Base-by-base conservation (phyloP, 2,797 vertebrate genomes). In the Prionace glauca region DNA sequence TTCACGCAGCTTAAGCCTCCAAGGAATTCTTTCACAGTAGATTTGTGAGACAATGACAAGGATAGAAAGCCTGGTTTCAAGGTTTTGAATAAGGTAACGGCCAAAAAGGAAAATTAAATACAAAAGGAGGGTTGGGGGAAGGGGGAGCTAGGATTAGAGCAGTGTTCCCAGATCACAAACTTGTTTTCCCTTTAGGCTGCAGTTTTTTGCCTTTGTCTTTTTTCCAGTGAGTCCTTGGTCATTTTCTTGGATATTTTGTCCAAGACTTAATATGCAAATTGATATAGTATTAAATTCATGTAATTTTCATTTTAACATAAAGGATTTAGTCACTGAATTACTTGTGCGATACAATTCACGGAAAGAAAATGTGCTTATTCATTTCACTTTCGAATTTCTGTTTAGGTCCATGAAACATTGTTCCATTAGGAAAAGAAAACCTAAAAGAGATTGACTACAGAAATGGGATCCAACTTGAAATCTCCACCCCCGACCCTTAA, bases 11-110 rank as follows among this genome's bases (percentile, higher is more conserved):
- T 60, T 95, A 95, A 95, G 71, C 93, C 93, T 77, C 93, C 71
- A 77, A 95, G 93, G 93, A 95, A 95, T 95, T 95, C 93, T 95
- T 95, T 95, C 93, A 95, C 71, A 74, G 93, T 95, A 77, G 93
- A 95, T 95, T 95, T 95, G 93, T 95, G 93, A 95, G 93, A 95
- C 71, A 95, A 95, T 56, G 71, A 77, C 93, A 77, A 26, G 45
- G 93, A 77, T 32, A 95, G 93, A 95, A 95, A 94, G 93, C 69
- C 67, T 71, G 93, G 67, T 94, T 94, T 74, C 69, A 94, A 95
- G 93, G 72, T 95, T 72, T 95, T 95, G 69, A 74, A 77, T 77
- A 74, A 60, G 29, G 71, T 95, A 95, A 95, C 29, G 29, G 93
- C 71, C 71, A 77, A 95, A 56, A 56, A 77, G 45, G 93, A 95